A percentile compares a stretch with the other conserved stretches of the same genome.
These are phyloP conservation scores for Drosophila meridionalis DNA, from an alignment of 2,888 invertebrate species.

Conservation along the genomic window DNA sequence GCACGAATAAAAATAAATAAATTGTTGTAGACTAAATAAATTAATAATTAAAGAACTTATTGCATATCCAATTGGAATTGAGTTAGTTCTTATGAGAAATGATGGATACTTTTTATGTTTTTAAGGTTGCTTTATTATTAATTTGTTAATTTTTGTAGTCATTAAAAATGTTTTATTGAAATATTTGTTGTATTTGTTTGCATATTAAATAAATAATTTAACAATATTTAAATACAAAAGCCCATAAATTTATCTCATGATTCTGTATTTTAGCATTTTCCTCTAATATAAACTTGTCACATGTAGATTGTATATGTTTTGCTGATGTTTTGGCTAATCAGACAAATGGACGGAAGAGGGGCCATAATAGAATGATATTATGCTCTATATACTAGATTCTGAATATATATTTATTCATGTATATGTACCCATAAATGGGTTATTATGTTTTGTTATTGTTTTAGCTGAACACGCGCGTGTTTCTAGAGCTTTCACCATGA, in stretches of 20 bases:
- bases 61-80: not conserved
- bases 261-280: not conserved
- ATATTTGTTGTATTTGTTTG: too few relatives aligned
- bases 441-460: constrained; percentile 23
- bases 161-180: not conserved
- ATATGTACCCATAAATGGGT: constrained; percentile 4
- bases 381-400: not conserved
- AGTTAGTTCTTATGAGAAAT: not conserved
- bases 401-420: not conserved
- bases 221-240: not conserved
- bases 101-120: not conserved
- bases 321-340: constrained; percentile 23
- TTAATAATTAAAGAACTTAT: not conserved
- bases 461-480: constrained; percentile 12
- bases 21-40: not conserved
- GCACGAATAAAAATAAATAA: not conserved
- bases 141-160: not conserved
- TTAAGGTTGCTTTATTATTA: too few relatives aligned
- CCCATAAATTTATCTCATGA: not conserved
- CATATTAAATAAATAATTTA: too few relatives aligned
- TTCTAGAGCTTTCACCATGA: constrained; percentile 18
- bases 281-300: constrained; percentile 2
- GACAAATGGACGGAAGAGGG: constrained; percentile 32
- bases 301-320: constrained; percentile 18
- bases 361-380: not conserved